phyloP scores from a whole-genome alignment of 2,113 vertebrate genomes.

The Nanger granti region DNA sequence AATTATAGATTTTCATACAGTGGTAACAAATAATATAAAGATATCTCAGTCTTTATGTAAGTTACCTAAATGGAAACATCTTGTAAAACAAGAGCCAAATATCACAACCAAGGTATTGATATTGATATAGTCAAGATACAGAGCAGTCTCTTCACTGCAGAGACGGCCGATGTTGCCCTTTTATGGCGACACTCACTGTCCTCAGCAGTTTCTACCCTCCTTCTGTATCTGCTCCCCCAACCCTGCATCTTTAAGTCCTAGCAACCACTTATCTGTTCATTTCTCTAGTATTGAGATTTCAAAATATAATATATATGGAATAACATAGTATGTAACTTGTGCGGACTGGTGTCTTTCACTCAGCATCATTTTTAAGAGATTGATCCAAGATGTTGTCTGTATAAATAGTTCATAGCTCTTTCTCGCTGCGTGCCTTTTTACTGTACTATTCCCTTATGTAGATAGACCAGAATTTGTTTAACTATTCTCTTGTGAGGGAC shows the following conservation, averaged over 20 bases:
- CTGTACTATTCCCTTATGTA: background rate
- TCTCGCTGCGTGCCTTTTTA: background rate
- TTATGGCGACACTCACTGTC: accelerated
- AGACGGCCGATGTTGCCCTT: too few species aligned
- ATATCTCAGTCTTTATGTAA: background rate
- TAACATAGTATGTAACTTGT: background rate
- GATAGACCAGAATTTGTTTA: background rate
- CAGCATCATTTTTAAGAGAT: background rate
- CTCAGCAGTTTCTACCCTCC: background rate
- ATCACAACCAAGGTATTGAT: background rate
- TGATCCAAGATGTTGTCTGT: background rate
- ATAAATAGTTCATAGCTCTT: background rate
- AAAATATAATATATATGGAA: background rate
- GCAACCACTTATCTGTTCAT: background rate
- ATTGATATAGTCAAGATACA: background rate
- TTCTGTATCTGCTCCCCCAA: background rate
- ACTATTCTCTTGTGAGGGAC: background rate
- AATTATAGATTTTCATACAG: background rate
- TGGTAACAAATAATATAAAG: background rate
- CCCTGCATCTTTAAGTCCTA: background rate
- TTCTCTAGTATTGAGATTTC: background rate
- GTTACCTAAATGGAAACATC: background rate
- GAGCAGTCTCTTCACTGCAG: background rate
- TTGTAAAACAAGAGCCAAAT: background rate
- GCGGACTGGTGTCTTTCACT: background rate